Base-by-base conservation (phyloP, 2,797 vertebrate genomes). In the Tokudaia muenninki region DNA sequence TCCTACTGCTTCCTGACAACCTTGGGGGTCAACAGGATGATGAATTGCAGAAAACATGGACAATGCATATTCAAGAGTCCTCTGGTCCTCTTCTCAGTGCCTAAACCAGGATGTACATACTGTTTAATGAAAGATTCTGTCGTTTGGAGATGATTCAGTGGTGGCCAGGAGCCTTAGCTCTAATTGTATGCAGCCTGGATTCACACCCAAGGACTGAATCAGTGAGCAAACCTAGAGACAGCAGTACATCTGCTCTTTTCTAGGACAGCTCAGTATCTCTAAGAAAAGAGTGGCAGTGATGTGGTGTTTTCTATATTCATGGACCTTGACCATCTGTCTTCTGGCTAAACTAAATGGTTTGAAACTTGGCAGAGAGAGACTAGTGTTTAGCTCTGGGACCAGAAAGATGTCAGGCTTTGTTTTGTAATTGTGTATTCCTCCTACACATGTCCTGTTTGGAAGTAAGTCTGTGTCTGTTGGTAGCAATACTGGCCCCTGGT, bases 261-360 rank as follows among this genome's bases (percentile, higher is more conserved):
- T 16, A 31, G 72, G 74, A 57, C 59, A 90, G 37, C 12, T 55
- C 59, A 57, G 41, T 3, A 10, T 81, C 34, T 59, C 34, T 55
- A 37, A 78, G 75, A 37, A 70, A 65, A 14, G 13, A 24, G 19
- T 41, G 13, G 13, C 87, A 83, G 29, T 11, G 11, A 47, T 57
- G 9, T 94, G 77, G 41, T 82, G 6, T 44, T 37, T 82, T 91
- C 61, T 31, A 10, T 96, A 75, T 90, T 74, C 63, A 12, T 4
- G 6, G 67, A 29, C 65, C 70, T 90, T 95, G 81, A 81, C 77
- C 11, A 52, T 92, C 61, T 17, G 47, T 79, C 57, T 24, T 52
- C 91, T 59, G 92, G 67, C 77, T 91, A 89, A 92, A 91, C 77
- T 75, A 78, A 96, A 82, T 87, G 24, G 22, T 22, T 55, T 96